Evolutionary conservation across 2,888 invertebrate genomes (phyloP).

Genomic region (Pollenia amentaria): DNA sequence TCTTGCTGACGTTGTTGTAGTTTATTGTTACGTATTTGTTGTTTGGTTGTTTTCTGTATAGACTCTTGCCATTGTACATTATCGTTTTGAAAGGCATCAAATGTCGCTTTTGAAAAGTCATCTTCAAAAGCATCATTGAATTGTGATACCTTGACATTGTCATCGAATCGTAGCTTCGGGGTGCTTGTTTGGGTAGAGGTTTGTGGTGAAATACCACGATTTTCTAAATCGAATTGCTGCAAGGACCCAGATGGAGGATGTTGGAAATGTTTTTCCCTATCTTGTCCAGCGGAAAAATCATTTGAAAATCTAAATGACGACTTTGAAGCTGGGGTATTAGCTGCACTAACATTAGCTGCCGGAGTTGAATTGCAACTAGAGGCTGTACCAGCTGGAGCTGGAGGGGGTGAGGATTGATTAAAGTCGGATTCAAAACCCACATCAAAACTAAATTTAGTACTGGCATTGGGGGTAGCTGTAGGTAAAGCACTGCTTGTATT

Average conservation of each 20-base stretch:
- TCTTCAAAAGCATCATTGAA: constrained; percentile 85
- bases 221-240: constrained; percentile 77
- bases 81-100: constrained; percentile 84
- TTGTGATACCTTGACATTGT: constrained; percentile 88
- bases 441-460: constrained; percentile 83
- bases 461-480: constrained; percentile 72
- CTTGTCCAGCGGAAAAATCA: constrained; percentile 86
- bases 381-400: constrained; percentile 79
- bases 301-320: constrained; percentile 86
- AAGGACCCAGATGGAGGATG: constrained; percentile 59
- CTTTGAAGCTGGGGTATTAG: constrained; percentile 79
- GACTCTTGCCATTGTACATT: constrained; percentile 79
- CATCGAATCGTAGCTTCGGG: constrained; percentile 87
- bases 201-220: constrained; percentile 67
- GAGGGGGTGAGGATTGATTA: constrained; percentile 82
- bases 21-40: constrained; percentile 82
- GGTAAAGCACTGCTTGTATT: constrained; percentile 79
- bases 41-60: constrained; percentile 75
- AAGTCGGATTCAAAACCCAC: constrained; percentile 84
- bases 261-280: constrained; percentile 79
- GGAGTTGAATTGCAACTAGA: constrained; percentile 82
- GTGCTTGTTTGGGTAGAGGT: constrained; percentile 79
- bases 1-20: constrained; percentile 85
- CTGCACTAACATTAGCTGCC: constrained; percentile 77
- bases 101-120: constrained; percentile 86